Percentiles rank a stretch among this genome's conserved stretches.
Evolutionary conservation across 1,140 invertebrate species (phyloP).

Genomic region (Eciton burchellii): DNA sequence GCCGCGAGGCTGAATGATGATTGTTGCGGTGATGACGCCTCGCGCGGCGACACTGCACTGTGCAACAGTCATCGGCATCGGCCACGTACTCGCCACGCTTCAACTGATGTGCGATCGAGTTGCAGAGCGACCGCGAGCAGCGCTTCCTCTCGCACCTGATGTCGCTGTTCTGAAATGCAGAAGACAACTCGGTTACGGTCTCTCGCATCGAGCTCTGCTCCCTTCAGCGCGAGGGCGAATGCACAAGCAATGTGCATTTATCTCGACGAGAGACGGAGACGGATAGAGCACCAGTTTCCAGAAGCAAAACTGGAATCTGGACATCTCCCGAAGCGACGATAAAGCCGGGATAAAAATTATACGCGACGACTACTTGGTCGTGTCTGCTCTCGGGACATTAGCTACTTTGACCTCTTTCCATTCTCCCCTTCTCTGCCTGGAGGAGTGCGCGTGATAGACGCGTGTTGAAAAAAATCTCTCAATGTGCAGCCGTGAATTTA

Average conservation of each 20-base stretch:
- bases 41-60: slow-evolving; percentile 84
- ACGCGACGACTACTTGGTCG: no score
- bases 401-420: background rate
- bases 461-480: no score
- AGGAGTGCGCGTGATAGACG: background rate
- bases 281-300: no score
- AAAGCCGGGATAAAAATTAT: no score
- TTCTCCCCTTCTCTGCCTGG: background rate
- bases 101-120: slow-evolving; percentile 82
- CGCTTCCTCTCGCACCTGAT: slow-evolving; percentile 92
- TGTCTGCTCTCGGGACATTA: no score
- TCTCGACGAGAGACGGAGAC: no score
- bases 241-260: no score
- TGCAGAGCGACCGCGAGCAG: slow-evolving; percentile 91
- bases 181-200: no score
- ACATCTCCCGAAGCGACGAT: no score
- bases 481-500: no score
- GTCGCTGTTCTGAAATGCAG: slow-evolving; percentile 90
- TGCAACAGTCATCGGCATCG: slow-evolving; percentile 86
- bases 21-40: slow-evolving; percentile 84
- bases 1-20: slow-evolving; percentile 74
- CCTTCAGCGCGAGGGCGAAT: background rate
- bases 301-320: no score
- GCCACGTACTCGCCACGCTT: slow-evolving; percentile 79
- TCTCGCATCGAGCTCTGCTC: no score